A percentile compares a stretch with the other conserved stretches of the same genome.
Conservation (phyloP, 2,113 vertebrate genomes). For the Dicerorhinus sumatrensis region DNA sequence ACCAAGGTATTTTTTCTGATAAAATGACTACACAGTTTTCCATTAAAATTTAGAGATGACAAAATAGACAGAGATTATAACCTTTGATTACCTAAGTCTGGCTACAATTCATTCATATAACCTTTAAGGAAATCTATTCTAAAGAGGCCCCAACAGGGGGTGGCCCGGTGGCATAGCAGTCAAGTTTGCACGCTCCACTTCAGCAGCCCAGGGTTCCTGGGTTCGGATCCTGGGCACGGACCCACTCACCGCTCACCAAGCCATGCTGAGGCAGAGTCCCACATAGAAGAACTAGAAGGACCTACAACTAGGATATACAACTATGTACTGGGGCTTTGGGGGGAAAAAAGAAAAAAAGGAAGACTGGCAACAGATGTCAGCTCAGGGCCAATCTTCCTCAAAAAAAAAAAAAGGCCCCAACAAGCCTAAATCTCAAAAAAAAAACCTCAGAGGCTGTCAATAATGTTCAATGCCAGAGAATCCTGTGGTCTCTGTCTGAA, state of each 20-base stretch:
- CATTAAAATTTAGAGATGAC: background rate
- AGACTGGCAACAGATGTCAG: too few species aligned
- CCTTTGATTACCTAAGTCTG: background rate
- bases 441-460: background rate
- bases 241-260: too few species aligned
- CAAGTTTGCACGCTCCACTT: too few species aligned
- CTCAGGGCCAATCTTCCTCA: too few species aligned
- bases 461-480: conserved; percentile 9
- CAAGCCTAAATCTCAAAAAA: background rate
- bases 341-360: too few species aligned
- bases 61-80: background rate
- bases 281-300: too few species aligned
- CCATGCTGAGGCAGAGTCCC: too few species aligned
- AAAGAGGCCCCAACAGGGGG: background rate
- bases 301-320: too few species aligned
- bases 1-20: background rate
- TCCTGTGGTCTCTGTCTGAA: background rate
- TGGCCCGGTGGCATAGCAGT: too few species aligned
- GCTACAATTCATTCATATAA: background rate
- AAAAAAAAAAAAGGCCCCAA: background rate
- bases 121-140: background rate
- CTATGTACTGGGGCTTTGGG: too few species aligned
- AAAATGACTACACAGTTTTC: conserved; percentile 12
- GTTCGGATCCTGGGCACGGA: too few species aligned
- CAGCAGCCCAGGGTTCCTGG: too few species aligned